Evolutionary conservation across 1,140 invertebrate genomes (phyloP), one percentile per base, ranked within the genome.

Genomic region (Caerostris darwini): DNA sequence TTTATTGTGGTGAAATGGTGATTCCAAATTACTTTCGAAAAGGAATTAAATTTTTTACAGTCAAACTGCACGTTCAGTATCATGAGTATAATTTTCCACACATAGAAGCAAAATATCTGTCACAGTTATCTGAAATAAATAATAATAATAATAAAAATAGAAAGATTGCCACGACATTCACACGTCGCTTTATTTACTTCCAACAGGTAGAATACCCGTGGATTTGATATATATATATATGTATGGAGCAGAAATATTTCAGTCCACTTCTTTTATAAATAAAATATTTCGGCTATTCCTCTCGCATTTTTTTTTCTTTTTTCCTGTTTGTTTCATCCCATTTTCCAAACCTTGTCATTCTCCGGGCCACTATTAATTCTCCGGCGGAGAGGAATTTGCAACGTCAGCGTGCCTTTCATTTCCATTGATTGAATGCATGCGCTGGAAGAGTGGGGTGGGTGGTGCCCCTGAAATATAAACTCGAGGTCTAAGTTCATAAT

Each of bases 401-500:
- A 93, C 56, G 90, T 92, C 90, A 92, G 61, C 81, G 81, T 54
- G 58, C 82, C n/a, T 93, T 93, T 93, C 92, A 87, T 87, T 87
- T 87, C 92, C 82, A 86, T 93, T 86, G 83, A 93, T 93, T 93
- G 83, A 87, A 59, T 71, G 90, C 12, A 85, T 85, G 77, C 61
- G 77, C 61, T 69, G 14, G 6, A 77, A 50, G 34, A 71, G n/a
- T 8, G 57, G n/a, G n/a, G 8, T n/a, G n/a, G 34, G 19, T 67
- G 77, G 67, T 85, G 67, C 67, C 34, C 34, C 77, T 85, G 90
- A 85, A 92, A 92, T 92, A 92, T 85, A 85, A 92, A 82, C 90
- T 92, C 19, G 71, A n/a, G 90, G 90, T 92, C 90, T 92, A 92
- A 93, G 82, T 93, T 93, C 92, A 77, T 93, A 93, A 93, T 93